Percentiles rank a stretch among this genome's conserved stretches.
Evolutionary conservation across 2,113 vertebrate genomes (phyloP).

Genomic region (Amia ocellicauda): DNA sequence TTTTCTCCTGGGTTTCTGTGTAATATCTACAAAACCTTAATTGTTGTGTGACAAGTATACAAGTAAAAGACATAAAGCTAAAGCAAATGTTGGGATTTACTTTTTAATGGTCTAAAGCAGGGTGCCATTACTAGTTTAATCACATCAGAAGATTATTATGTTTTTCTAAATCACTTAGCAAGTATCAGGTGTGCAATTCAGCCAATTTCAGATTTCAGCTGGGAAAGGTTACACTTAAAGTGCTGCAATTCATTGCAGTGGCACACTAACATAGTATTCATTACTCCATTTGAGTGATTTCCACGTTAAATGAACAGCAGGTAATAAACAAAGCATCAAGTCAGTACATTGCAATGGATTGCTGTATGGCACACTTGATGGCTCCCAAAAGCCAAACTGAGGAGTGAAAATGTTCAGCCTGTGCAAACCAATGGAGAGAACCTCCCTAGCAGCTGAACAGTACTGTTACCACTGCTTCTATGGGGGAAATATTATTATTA

Average conservation of each 20-base stretch:
- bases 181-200: neutral
- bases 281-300: constrained; percentile 12
- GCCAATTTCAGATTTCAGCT: constrained; percentile 1
- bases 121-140: neutral
- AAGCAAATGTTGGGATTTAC: neutral
- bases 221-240: neutral
- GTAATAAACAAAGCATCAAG: constrained; percentile 6
- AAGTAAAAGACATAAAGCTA: neutral
- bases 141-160: neutral
- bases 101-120: constrained; percentile 1
- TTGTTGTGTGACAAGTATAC: neutral
- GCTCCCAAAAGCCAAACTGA: neutral
- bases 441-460: too few species aligned
- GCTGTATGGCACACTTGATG: neutral
- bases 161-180: neutral
- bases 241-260: neutral
- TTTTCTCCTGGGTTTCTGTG: too few species aligned
- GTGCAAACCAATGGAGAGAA: neutral
- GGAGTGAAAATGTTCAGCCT: neutral
- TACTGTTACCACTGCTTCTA: too few species aligned
- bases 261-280: neutral
- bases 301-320: constrained; percentile 11
- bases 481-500: too few species aligned
- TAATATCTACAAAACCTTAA: too few species aligned
- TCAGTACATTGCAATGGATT: constrained; percentile 9